Conservation (phyloP, 1,140 invertebrate genomes). For the Pseudomyrmex flavicornis region DNA sequence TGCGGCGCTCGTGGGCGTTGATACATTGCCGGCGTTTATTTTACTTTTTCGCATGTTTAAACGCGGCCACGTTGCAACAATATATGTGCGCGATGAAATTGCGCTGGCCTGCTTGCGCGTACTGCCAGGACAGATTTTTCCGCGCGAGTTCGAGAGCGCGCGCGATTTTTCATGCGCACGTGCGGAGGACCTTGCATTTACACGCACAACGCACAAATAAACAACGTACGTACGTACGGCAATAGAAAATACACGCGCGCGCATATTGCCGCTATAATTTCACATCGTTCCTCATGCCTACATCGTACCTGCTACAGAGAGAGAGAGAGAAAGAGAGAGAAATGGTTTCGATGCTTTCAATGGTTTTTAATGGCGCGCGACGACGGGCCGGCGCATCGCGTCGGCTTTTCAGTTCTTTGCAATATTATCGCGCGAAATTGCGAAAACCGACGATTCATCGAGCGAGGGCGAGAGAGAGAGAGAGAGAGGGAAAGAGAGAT, state of each 20-base stretch:
- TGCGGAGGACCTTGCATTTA: not conserved
- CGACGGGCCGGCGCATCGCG: not conserved
- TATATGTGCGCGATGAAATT: constrained; percentile 46
- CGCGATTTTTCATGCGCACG: constrained; percentile 41
- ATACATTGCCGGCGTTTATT: constrained; percentile 51
- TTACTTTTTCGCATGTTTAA: constrained; percentile 42
- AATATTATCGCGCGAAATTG: constrained; percentile 38
- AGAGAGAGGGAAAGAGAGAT: not conserved
- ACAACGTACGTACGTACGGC: not conserved
- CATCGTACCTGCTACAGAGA: constrained; percentile 59
- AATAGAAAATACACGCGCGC: not conserved
- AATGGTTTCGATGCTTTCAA: constrained; percentile 69
- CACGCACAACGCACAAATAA: not conserved
- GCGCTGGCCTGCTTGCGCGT: not conserved
- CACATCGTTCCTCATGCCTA: constrained; percentile 22
- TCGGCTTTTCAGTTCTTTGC: constrained; percentile 42
- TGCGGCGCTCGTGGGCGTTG: constrained; percentile 33
- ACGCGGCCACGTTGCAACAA: constrained; percentile 38
- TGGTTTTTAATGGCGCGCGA: constrained; percentile 60
- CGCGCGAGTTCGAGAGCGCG: not conserved
- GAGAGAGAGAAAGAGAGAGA: not conserved
- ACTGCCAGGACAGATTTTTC: constrained; percentile 14
- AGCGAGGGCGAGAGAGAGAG: not conserved
- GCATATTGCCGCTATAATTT: constrained; percentile 57
- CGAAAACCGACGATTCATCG: constrained; percentile 15